Evolutionary conservation across 2,888 invertebrate species (phyloP).

Genomic region (Dorcus parallelipipedus): DNA sequence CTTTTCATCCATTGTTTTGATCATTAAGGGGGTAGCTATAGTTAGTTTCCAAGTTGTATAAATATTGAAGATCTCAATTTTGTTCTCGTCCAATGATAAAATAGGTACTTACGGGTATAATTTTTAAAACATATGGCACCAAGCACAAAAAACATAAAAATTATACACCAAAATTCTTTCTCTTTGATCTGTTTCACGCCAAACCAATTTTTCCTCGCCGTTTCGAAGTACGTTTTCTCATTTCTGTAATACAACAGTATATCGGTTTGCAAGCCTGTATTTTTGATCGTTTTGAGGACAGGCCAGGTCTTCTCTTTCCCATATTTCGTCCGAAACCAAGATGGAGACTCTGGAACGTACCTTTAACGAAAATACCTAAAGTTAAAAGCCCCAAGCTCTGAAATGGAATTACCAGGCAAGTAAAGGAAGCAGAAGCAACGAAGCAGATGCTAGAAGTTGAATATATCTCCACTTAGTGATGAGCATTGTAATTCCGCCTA

Average conservation of each 20-base stretch:
- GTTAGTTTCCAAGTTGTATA: not conserved
- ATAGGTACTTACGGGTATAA: constrained; percentile 1
- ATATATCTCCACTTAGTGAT: constrained; percentile 12
- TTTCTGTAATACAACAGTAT: constrained; percentile 6
- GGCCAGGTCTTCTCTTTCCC: constrained; percentile 8
- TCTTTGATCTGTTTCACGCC: not conserved
- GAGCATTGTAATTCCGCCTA: not conserved
- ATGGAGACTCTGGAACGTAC: constrained; percentile 18
- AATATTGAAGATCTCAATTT: not conserved
- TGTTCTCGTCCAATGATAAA: not conserved
- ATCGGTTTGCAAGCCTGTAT: constrained; percentile 8
- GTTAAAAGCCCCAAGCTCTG: not conserved
- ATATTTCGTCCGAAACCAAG: constrained; percentile 12
- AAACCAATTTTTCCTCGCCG: not conserved
- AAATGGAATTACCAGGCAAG: constrained; percentile 12
- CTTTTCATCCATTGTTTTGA: too few relatives aligned
- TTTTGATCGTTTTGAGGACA: constrained; percentile 9
- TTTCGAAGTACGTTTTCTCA: not conserved
- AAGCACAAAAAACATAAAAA: not conserved
- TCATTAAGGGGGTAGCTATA: too few relatives aligned
- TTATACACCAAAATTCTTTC: not conserved
- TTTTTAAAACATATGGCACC: constrained; percentile 1
- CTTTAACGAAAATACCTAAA: not conserved
- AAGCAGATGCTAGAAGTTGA: constrained; percentile 2
- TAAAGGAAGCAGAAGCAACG: constrained; percentile 11